Evolutionary conservation across 2,113 vertebrate genomes (phyloP).

Genomic region (Asarcornis scutulata): DNA sequence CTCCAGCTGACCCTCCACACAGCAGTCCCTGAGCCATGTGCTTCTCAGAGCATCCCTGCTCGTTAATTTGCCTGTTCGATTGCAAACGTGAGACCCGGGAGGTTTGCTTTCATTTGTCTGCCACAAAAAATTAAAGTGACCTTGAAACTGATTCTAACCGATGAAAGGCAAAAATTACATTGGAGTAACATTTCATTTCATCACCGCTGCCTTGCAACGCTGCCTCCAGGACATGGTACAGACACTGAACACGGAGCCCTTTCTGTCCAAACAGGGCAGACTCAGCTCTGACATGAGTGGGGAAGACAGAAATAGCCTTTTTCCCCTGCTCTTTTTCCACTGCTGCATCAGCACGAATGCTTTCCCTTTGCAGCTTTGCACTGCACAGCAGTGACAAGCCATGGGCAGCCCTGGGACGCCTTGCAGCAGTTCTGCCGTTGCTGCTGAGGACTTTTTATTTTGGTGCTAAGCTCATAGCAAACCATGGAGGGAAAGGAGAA

Average conservation of each 20-base stretch:
- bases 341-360: background rate
- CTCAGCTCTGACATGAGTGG: background rate
- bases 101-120: background rate
- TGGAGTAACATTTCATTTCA: background rate
- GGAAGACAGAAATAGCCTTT: background rate
- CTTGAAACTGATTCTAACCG: background rate
- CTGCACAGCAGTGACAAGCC: background rate
- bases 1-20: background rate
- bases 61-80: background rate
- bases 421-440: background rate
- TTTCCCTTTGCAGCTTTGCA: background rate
- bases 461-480: background rate
- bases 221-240: background rate
- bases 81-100: background rate
- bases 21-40: background rate
- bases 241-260: accelerated
- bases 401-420: background rate
- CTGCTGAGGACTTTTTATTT: background rate
- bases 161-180: background rate
- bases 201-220: accelerated
- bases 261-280: background rate
- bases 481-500: background rate
- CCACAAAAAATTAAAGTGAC: background rate
- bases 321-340: background rate
- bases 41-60: background rate